phyloP scores from a whole-genome alignment of 2,888 invertebrate species.

The Oxyscelio sp. region DNA sequence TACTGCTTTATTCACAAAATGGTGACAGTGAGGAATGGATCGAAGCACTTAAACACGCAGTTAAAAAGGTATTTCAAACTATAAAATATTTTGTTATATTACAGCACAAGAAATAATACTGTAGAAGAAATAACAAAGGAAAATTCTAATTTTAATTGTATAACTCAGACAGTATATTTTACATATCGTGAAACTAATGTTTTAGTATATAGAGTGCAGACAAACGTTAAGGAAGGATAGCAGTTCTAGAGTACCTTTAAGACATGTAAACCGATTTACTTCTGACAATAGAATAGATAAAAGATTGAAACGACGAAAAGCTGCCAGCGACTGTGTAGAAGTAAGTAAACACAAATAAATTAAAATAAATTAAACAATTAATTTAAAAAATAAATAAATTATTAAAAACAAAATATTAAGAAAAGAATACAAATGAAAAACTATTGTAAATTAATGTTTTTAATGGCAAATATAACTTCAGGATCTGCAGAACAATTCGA shows the following conservation, averaged over 20 bases:
- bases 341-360: too few relatives aligned
- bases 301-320: conserved; percentile 78
- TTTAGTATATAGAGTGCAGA: conserved; percentile 89
- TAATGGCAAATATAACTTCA: too few relatives aligned
- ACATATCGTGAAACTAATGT: too few relatives aligned
- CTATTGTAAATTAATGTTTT: too few relatives aligned
- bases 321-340: conserved; percentile 58
- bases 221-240: conserved; percentile 91
- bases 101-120: too few relatives aligned
- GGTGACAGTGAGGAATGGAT: conserved; percentile 90
- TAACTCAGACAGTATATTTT: too few relatives aligned
- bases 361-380: too few relatives aligned
- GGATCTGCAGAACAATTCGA: conserved; percentile 66
- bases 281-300: conserved; percentile 78
- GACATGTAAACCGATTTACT: conserved; percentile 89
- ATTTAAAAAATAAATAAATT: too few relatives aligned
- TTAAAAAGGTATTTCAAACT: conserved; percentile 88
- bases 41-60: conserved; percentile 89
- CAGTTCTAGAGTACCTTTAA: conserved; percentile 90
- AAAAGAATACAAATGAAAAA: too few relatives aligned
- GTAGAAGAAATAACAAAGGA: too few relatives aligned
- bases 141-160: too few relatives aligned
- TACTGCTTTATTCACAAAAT: conserved; percentile 90
- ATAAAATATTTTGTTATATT: background rate
- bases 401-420: too few relatives aligned